These are phyloP conservation scores for Eciton burchellii DNA, from an alignment of 1,140 invertebrate species.

Conservation along the genomic window DNA sequence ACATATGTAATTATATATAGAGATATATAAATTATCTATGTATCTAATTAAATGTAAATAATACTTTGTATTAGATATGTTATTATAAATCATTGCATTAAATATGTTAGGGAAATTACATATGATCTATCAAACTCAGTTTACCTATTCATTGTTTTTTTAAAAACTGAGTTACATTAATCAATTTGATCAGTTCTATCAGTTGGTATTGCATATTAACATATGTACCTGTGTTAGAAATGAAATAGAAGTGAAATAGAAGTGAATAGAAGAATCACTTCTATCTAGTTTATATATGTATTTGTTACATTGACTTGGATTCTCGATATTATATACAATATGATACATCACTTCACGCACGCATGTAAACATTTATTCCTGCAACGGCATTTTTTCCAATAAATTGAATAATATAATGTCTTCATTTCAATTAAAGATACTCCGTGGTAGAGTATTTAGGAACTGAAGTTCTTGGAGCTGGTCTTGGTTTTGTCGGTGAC, in stretches of 20 bases:
- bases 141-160: background rate
- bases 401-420: background rate
- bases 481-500: slow-evolving; percentile 74
- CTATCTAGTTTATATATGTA: slow-evolving; percentile 32
- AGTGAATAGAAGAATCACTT: too few species aligned
- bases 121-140: background rate
- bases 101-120: slow-evolving; percentile 6
- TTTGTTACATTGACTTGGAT: slow-evolving; percentile 47
- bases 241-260: too few species aligned
- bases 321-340: slow-evolving; percentile 61
- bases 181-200: slow-evolving; percentile 33
- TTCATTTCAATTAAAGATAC: slow-evolving; percentile 75
- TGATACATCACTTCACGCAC: slow-evolving; percentile 55
- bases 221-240: slow-evolving; percentile 39
- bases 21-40: slow-evolving; percentile 35
- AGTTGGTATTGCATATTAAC: slow-evolving; percentile 52
- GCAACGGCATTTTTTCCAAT: slow-evolving; percentile 3
- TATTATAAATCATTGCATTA: slow-evolving; percentile 38
- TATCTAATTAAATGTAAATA: slow-evolving; percentile 60
- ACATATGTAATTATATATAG: slow-evolving; percentile 38
- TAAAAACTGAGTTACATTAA: slow-evolving; percentile 22
- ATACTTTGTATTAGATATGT: slow-evolving; percentile 44
- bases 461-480: slow-evolving; percentile 79
- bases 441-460: slow-evolving; percentile 81
- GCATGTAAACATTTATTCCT: slow-evolving; percentile 15